Evolutionary conservation across 2,797 vertebrate species (phyloP).

Genomic region (Propithecus deckenii): DNA sequence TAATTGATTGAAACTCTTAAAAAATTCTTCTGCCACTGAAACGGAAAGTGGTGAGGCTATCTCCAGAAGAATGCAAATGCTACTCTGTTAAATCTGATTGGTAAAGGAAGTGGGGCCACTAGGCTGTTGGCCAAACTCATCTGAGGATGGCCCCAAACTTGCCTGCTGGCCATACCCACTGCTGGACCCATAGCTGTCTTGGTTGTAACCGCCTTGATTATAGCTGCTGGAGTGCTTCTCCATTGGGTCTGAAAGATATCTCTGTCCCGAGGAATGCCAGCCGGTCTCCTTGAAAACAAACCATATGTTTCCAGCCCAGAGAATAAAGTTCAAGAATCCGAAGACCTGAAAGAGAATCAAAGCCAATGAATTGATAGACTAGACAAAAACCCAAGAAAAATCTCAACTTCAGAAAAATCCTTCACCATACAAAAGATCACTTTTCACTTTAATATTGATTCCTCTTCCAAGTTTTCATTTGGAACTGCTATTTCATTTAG

Average conservation of each 20-base stretch:
- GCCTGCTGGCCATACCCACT: slow-evolving; percentile 89
- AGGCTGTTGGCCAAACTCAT: slow-evolving; percentile 87
- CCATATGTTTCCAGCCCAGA: slow-evolving; percentile 99
- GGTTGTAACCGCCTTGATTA: slow-evolving; percentile 88
- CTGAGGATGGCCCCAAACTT: slow-evolving; percentile 86
- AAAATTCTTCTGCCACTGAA: slow-evolving; percentile 73
- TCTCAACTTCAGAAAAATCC: not conserved
- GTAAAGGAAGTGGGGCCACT: slow-evolving; percentile 91
- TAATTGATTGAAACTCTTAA: slow-evolving; percentile 78
- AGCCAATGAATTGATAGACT: not conserved
- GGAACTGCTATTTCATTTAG: not conserved
- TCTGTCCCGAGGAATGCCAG: slow-evolving; percentile 94
- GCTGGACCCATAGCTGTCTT: slow-evolving; percentile 90
- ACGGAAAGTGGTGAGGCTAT: slow-evolving; percentile 80
- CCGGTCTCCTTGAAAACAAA: slow-evolving; percentile 99
- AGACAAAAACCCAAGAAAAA: not conserved
- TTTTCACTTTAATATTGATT: not conserved
- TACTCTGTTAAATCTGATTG: slow-evolving; percentile 90
- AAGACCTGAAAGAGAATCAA: slow-evolving; percentile 89
- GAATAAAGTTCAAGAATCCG: slow-evolving; percentile 98
- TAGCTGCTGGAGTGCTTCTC: slow-evolving; percentile 92
- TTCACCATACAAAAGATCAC: not conserved
- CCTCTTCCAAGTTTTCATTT: not conserved
- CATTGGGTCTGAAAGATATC: slow-evolving; percentile 86
- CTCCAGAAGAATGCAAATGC: slow-evolving; percentile 54